These are phyloP conservation scores for Perca flavescens DNA, from an alignment of 2,113 vertebrate species.

Conservation along the genomic window DNA sequence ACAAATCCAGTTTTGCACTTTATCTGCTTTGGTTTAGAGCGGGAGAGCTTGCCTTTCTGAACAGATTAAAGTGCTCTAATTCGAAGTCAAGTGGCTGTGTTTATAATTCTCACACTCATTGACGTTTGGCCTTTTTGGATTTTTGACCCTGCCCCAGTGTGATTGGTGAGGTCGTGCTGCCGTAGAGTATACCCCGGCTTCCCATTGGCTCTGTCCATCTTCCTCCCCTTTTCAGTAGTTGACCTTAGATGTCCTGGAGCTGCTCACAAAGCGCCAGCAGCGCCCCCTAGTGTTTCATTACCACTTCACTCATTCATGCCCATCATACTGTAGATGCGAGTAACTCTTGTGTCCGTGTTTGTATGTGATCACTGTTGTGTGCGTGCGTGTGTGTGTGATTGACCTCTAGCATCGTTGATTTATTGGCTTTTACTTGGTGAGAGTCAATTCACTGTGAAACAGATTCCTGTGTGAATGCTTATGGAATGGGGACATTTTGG, in stretches of 20 bases:
- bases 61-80: constrained; percentile 39
- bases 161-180: constrained; percentile 75
- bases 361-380: constrained; percentile 61
- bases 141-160: constrained; percentile 34
- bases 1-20: constrained; percentile 36
- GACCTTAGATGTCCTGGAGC: constrained; percentile 73
- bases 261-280: constrained; percentile 50
- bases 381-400: constrained; percentile 26
- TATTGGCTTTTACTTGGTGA: constrained; percentile 36
- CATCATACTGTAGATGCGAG: constrained; percentile 55
- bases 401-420: constrained; percentile 1
- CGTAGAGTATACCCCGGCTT: constrained; percentile 36
- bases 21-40: constrained; percentile 41
- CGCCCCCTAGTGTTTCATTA: constrained; percentile 66
- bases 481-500: not conserved
- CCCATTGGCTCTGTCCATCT: constrained; percentile 57
- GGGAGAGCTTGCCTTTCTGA: constrained; percentile 24
- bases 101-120: constrained; percentile 42
- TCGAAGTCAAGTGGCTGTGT: constrained; percentile 30
- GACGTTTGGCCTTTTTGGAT: constrained; percentile 5
- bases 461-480: not conserved
- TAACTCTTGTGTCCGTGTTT: constrained; percentile 49
- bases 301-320: constrained; percentile 52
- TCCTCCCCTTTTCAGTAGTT: constrained; percentile 56
- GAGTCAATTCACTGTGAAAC: constrained; percentile 8